Base-by-base conservation (phyloP, 2,113 vertebrate species). In the Hystrix cristata region DNA sequence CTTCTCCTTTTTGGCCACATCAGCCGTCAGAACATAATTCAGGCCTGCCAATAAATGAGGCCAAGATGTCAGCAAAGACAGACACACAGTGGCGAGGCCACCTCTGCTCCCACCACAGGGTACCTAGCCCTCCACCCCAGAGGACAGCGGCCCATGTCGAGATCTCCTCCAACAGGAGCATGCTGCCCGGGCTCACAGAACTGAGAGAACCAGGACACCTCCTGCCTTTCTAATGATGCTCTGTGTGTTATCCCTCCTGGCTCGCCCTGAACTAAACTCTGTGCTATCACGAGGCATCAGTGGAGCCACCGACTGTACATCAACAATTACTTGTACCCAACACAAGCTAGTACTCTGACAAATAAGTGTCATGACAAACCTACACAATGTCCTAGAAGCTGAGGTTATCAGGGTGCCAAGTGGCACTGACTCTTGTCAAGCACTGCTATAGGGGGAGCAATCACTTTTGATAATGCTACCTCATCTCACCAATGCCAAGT, bases 21-120 rank as follows among this genome's bases (percentile, higher is more conserved):
- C 99, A 57, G 99, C 99, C 0, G 99, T 99, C 98, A 99, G 98
- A 98, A 99, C 98, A 69, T 99, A 99, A 97, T 99, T 98, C 98
- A 99, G 94, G 91, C 98, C 99, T 99, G 98, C 90, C 72, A 69
- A 93, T 62, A 85, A 96, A 96, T 0, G 43, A 88, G 69, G 55
- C 43, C 51, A 87, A 78, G 93, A 43, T 12, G 51, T 98, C 76
- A 95, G 92, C 78, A 92, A 65, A 62, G 81, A 69, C n/a, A 72
- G 94, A 98, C 29, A 88, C 71, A 14, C 69, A 7, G 95, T 81
- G 57, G 90, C 29, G 43, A 96, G 86, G 46, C 29, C 81, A 93
- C 94, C 93, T 96, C 92, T 9, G 16, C 25, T 15, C 21, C 48
- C 43, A 34, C 72, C n/a, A 8, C 0, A 48, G 0, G 2, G 8